phyloP scores from a whole-genome alignment of 1,140 invertebrate species.

The Cydia fagiglandana region DNA sequence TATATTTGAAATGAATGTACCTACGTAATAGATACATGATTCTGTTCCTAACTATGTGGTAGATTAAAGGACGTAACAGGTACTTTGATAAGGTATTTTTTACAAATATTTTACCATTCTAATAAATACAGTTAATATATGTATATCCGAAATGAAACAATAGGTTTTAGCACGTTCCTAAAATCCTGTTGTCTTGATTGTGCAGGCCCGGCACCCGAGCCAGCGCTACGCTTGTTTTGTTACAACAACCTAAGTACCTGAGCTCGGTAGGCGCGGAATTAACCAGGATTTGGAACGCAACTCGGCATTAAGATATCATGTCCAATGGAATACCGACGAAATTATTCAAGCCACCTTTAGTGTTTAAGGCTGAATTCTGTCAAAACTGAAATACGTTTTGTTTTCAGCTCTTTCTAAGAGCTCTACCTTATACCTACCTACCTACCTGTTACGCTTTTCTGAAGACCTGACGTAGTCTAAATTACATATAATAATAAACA shows the following conservation, averaged over 20 bases:
- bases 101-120: no score
- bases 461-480: no score
- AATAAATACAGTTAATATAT: no score
- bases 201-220: not conserved
- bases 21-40: no score
- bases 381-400: not conserved
- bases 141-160: not conserved
- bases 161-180: not conserved
- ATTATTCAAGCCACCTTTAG: not conserved
- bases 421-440: no score
- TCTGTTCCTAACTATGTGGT: no score
- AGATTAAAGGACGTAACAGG: no score
- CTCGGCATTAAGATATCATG: slow-evolving; percentile 17
- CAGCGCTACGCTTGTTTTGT: not conserved
- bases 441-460: no score
- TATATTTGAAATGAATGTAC: no score
- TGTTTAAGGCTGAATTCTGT: not conserved
- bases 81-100: no score
- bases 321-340: slow-evolving; percentile 9
- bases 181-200: not conserved
- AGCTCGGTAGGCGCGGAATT: not conserved
- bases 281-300: slow-evolving; percentile 12
- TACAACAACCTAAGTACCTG: not conserved
- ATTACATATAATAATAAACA: no score
- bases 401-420: not conserved